These are phyloP conservation scores for Drosophila triauraria DNA, from an alignment of 1,140 invertebrate species.

Conservation along the genomic window DNA sequence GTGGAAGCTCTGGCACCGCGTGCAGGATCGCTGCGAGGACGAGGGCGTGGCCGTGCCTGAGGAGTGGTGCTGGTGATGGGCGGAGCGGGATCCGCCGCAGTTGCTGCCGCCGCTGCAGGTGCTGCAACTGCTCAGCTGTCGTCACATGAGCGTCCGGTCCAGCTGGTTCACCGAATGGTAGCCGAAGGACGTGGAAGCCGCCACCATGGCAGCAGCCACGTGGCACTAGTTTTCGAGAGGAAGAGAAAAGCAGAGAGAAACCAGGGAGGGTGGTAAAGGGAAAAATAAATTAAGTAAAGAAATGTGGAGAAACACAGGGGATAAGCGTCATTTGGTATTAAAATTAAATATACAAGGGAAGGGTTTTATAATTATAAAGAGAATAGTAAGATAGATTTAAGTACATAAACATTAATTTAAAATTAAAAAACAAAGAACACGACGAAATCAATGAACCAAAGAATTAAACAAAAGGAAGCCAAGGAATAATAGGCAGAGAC, in stretches of 20 bases:
- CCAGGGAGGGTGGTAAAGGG: neutral
- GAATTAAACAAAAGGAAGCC: slow-evolving; percentile 1
- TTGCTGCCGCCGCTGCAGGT: slow-evolving; percentile 84
- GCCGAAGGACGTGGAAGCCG: slow-evolving; percentile 82
- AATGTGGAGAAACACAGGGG: neutral
- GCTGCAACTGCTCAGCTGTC: slow-evolving; percentile 84
- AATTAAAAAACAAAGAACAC: neutral
- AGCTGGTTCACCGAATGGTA: slow-evolving; percentile 84
- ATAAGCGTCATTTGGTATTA: too few relatives aligned
- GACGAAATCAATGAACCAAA: neutral
- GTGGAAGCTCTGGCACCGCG: slow-evolving; percentile 83
- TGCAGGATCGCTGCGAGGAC: slow-evolving; percentile 74
- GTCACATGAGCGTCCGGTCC: slow-evolving; percentile 84
- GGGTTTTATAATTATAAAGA: neutral
- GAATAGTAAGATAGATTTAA: neutral
- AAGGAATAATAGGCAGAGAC: neutral
- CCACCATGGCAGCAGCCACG: slow-evolving; percentile 83
- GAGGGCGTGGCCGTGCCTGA: slow-evolving; percentile 59
- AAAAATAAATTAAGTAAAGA: neutral
- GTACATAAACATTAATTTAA: neutral
- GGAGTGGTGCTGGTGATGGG: slow-evolving; percentile 73
- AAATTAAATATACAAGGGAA: neutral
- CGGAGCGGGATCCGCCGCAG: slow-evolving; percentile 68
- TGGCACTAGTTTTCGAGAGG: slow-evolving; percentile 67
- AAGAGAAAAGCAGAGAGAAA: slow-evolving; percentile 15